Percentiles rank a stretch among this genome's conserved stretches.
These are phyloP conservation scores for Chaitophorus viminalis DNA, from an alignment of 2,888 invertebrate species.

Conservation along the genomic window DNA sequence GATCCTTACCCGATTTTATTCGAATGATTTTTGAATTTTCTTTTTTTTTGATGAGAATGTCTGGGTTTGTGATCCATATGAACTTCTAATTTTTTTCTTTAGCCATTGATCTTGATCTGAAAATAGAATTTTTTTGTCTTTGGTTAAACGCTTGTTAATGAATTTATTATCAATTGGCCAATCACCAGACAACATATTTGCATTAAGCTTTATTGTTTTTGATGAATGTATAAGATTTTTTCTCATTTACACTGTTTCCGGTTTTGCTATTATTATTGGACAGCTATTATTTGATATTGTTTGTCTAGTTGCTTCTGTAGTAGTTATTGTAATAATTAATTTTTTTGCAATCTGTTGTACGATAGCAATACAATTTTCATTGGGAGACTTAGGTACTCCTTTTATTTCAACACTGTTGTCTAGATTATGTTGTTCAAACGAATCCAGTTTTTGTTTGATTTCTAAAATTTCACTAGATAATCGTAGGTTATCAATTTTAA, in stretches of 20 bases:
- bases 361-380: conserved; percentile 19
- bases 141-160: not conserved
- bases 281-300: conserved; percentile 22
- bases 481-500: conserved; percentile 19
- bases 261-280: conserved; percentile 22
- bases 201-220: not conserved
- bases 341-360: conserved; percentile 21
- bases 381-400: not conserved
- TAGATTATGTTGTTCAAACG: not conserved
- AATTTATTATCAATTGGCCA: too few relatives aligned
- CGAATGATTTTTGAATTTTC: too few relatives aligned
- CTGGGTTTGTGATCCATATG: not conserved
- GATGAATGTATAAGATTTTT: not conserved
- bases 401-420: conserved; percentile 7
- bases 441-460: conserved; percentile 24
- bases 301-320: conserved; percentile 6
- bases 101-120: not conserved
- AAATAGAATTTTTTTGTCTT: not conserved
- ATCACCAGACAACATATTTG: too few relatives aligned
- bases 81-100: not conserved
- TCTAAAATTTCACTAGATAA: conserved; percentile 13
- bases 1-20: not conserved
- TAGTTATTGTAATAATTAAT: conserved; percentile 18
- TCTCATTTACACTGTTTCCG: not conserved
- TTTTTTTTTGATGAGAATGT: not conserved